Base-by-base conservation (phyloP, 1,140 invertebrate species). In the Augochlora pura region DNA sequence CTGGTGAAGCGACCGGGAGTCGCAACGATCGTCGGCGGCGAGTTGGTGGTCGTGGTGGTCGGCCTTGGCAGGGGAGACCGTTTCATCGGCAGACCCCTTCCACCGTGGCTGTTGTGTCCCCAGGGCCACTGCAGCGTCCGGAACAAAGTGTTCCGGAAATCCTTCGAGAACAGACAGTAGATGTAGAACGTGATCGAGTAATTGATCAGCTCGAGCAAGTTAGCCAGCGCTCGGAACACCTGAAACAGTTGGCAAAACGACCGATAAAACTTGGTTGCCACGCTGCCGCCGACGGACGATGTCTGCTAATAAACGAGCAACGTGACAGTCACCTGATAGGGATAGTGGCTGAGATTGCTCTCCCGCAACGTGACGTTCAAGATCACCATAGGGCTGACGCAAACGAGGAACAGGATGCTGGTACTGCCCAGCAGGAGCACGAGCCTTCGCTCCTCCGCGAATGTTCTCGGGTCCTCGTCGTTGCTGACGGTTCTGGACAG, bases 121-220 rank as follows among this genome's bases (percentile, higher is more conserved):
- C 93, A 94, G 1, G 95, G 94, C 88, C 95, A 95, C 52, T 95
- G 94, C 39, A 96, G 92, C 0, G 95, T 96, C 23, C 94, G 92
- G 39, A 96, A 89, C 79, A 96, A 92, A 0, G 96, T 96, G 82
- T 94, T 95, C 18, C 96, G 94, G 86, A 96, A 96, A 83, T 96
- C 96, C 86, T 96, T 95, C 49, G 96, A 96, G 89, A 96, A 97
- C 64, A 96, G 90, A 81, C 96, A 96, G 90, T 97, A 96, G 60
- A 97, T 96, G 89, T 97, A 97, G 91, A 97, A 96, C 5, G 96
- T 96, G 62, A 96, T 94, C 57, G 96, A 96, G 87, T 96, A 97
- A 89, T 97, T 96, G 76, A 94, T 95, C 27, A 97, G 93, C 90
- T 97, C 96, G 78, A 97, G 88, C 18, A 96, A 92, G 90, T 96